A percentile compares a stretch with the other conserved stretches of the same genome.
These are phyloP conservation scores for Thelaira solivaga DNA, from an alignment of 2,888 invertebrate genomes.

Conservation along the genomic window DNA sequence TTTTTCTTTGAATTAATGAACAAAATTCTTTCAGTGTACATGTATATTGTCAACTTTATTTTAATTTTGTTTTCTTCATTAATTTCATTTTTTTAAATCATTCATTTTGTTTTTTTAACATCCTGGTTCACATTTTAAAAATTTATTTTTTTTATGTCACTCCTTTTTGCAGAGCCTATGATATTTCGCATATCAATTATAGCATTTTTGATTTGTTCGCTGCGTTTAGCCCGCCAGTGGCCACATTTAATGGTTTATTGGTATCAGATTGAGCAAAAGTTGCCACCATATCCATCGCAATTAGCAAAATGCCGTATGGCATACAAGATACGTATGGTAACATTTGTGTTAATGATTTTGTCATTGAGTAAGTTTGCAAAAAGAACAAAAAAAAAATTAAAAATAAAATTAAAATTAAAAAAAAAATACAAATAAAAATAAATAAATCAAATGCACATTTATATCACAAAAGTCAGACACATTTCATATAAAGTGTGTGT, in stretches of 20 bases:
- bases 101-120: background rate
- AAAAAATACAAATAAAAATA: too few species aligned
- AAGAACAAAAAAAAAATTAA: background rate
- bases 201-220: slow-evolving; percentile 71
- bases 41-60: too few species aligned
- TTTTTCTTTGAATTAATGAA: too few species aligned
- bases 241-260: slow-evolving; percentile 78
- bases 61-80: too few species aligned
- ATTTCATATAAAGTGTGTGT: too few species aligned
- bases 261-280: slow-evolving; percentile 77
- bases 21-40: too few species aligned
- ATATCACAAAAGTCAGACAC: background rate
- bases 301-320: slow-evolving; percentile 72
- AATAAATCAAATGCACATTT: background rate
- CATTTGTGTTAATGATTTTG: slow-evolving; percentile 77
- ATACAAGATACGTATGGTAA: slow-evolving; percentile 77
- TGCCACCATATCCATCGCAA: slow-evolving; percentile 72
- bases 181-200: slow-evolving; percentile 72
- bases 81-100: background rate
- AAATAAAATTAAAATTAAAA: too few species aligned
- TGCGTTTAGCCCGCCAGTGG: slow-evolving; percentile 79
- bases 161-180: slow-evolving; percentile 69
- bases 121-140: background rate
- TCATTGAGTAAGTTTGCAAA: slow-evolving; percentile 76
- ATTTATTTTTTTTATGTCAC: background rate